Evolutionary conservation across 2,888 invertebrate genomes (phyloP).

Genomic region (Plebejus anna): DNA sequence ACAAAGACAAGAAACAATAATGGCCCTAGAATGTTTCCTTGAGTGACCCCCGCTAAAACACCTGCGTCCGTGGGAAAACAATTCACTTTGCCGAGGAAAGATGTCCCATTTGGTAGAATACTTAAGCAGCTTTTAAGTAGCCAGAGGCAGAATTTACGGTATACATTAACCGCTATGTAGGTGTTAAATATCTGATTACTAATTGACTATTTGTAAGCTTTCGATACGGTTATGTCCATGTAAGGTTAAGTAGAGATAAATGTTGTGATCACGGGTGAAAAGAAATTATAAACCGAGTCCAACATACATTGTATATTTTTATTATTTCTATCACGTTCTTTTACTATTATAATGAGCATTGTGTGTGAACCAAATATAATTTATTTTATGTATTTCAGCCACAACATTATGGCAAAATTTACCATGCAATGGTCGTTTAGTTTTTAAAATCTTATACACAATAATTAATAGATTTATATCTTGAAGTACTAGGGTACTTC

Average conservation of each 20-base stretch:
- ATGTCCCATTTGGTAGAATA: slow-evolving; percentile 32
- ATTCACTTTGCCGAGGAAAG: slow-evolving; percentile 33
- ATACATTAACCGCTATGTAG: neutral
- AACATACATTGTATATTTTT: neutral
- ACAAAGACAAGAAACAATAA: slow-evolving; percentile 41
- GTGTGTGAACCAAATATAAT: too few relatives aligned
- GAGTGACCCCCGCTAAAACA: slow-evolving; percentile 41
- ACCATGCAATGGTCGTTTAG: too few relatives aligned
- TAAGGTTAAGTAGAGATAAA: neutral
- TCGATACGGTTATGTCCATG: neutral
- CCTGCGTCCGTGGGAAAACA: slow-evolving; percentile 52
- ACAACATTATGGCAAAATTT: too few relatives aligned
- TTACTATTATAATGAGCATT: too few relatives aligned
- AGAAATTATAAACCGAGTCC: neutral
- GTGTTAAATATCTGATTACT: slow-evolving; percentile 20
- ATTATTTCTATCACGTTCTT: neutral
- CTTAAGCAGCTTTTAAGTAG: slow-evolving; percentile 17
- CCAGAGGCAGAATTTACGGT: slow-evolving; percentile 6
- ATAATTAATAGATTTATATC: too few relatives aligned
- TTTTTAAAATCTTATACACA: too few relatives aligned
- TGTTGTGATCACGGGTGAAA: neutral
- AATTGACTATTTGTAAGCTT: slow-evolving; percentile 14
- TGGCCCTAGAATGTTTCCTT: slow-evolving; percentile 42
- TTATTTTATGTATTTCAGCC: too few relatives aligned
- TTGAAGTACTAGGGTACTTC: too few relatives aligned